Base-by-base conservation (phyloP, 64 coral and sea anemone species). In the Actinia equina region DNA sequence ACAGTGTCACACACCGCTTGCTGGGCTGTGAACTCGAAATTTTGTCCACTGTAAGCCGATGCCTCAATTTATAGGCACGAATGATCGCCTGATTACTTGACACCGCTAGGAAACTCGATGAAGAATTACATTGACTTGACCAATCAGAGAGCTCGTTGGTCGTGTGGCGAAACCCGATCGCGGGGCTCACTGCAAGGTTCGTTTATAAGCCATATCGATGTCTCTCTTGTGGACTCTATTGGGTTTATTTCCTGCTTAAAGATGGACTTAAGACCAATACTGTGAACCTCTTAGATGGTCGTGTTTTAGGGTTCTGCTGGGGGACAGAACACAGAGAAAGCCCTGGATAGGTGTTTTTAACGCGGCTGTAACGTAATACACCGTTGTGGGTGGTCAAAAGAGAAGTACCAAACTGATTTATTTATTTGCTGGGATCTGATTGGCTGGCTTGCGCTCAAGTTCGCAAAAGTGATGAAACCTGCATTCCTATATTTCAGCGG, bases 21-120 rank as follows among this genome's bases (percentile, higher is more conserved):
- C 51, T 42, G 15, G 49, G 41, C 22, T 37, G 23, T 54, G 52
- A 22, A 57, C 17, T 61, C 44, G 22, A 63, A 84, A 60, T 59
- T 0, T 53, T 42, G 44, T 4, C 11, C 52, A 3, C 0, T 85
- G 83, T 85, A 87, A 92, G 85, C 61, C 45, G 90, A 92, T 92
- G 85, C 85, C 90, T 79, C 53, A 82, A 92, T 87, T 69, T 92
- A 92, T 92, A 92, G 13, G 59, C 45, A 18, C 64, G 57, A 65
- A 92, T 87, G 90, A 92, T 87, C 86, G 85, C 64, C 86, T 53
- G 41, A 71, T 87, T 87, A 87, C 74, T 90, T 92, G 90, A 92
- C 90, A 60, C 65, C 86, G 46, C 20, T 59, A 10, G 55, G 90
- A 82, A 92, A 92, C 60, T 59, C 65, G 90, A 92, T 92, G 52